Conservation (phyloP, 23 tunicate species). For the Trididemnum miniatum region DNA sequence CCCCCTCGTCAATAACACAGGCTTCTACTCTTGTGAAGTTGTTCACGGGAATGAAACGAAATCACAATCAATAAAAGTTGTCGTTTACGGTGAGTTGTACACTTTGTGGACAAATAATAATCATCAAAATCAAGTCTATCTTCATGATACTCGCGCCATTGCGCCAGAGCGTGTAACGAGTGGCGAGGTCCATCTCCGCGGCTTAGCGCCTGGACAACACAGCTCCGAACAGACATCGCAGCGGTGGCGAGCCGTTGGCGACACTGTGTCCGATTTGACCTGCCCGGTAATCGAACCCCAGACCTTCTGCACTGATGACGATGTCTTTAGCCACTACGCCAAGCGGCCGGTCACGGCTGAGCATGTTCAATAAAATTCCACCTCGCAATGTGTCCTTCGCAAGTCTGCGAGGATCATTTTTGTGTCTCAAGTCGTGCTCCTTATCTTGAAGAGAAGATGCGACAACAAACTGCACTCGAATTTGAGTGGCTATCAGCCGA, state of each 20-base stretch:
- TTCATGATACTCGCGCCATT: not conserved
- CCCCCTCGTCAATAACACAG: constrained; percentile 18
- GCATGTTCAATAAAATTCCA: no score
- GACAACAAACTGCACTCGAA: no score
- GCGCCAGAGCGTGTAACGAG: not conserved
- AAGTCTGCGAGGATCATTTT: no score
- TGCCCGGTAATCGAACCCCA: no score
- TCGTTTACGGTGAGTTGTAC: not conserved
- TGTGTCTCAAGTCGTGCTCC: no score
- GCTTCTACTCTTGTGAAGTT: constrained; percentile 33
- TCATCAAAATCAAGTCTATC: not conserved
- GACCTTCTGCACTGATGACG: no score
- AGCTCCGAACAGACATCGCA: not conserved
- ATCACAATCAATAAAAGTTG: not conserved
- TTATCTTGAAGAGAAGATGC: no score
- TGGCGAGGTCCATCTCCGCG: not conserved
- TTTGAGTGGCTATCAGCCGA: no score
- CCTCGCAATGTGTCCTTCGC: no score
- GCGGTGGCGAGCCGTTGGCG: not conserved
- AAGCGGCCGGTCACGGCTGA: no score
- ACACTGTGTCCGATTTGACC: not conserved
- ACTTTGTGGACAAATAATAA: not conserved
- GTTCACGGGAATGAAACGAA: not conserved
- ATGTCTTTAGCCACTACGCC: no score
- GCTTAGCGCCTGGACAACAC: not conserved